These are phyloP conservation scores for Rhadina sibilatrix DNA, from an alignment of 2,113 vertebrate species.

Conservation along the genomic window DNA sequence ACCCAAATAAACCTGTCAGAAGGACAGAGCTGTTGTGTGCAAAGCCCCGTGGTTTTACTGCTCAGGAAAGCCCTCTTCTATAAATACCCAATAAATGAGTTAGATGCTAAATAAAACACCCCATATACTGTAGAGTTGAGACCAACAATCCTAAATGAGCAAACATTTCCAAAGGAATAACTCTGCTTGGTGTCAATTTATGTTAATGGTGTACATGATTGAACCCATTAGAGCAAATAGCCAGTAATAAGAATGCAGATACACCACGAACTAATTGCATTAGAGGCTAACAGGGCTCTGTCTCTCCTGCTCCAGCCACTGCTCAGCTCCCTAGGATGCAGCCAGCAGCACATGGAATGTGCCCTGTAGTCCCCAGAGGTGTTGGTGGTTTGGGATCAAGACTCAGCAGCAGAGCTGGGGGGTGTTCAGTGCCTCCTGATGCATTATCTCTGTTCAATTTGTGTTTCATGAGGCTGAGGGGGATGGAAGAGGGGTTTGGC, in stretches of 20 bases:
- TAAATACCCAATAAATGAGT: slow-evolving; percentile 56
- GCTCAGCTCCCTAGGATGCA: background rate
- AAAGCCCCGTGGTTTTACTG: slow-evolving; percentile 35
- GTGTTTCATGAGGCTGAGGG: background rate
- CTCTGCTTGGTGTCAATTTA: slow-evolving; percentile 39
- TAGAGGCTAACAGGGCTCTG: background rate
- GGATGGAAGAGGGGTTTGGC: background rate
- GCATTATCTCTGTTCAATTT: background rate
- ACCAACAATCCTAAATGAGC: slow-evolving; percentile 13
- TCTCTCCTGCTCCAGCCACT: background rate
- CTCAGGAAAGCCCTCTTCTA: slow-evolving; percentile 20
- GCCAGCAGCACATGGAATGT: background rate
- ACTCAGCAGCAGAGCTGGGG: background rate
- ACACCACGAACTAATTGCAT: background rate
- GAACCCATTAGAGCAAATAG: slow-evolving; percentile 39
- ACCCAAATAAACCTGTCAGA: slow-evolving; percentile 53
- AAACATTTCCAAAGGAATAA: slow-evolving; percentile 27
- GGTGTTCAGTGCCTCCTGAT: background rate
- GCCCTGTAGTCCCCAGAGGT: background rate
- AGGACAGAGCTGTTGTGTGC: background rate
- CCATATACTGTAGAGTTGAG: background rate
- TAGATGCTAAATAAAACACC: slow-evolving; percentile 50
- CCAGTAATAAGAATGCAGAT: slow-evolving; percentile 23
- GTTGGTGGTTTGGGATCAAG: background rate
- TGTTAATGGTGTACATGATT: slow-evolving; percentile 40